Conservation (phyloP, 1,140 invertebrate genomes). For the Macrotrachela quadricornifera region DNA sequence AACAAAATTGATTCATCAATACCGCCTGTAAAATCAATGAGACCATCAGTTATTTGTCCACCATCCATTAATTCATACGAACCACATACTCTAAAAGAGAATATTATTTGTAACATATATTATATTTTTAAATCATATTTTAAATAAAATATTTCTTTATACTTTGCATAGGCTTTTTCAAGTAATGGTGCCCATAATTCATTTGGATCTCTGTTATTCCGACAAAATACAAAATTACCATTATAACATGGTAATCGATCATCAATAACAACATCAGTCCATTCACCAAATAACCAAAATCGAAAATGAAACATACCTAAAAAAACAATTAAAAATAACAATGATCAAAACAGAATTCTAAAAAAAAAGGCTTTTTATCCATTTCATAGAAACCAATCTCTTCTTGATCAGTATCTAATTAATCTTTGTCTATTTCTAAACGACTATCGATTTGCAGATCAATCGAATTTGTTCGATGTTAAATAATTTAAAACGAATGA, state of each 20-base stretch:
- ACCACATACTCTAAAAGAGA: slow-evolving; percentile 13
- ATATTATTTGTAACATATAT: too few species aligned
- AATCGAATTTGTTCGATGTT: too few species aligned
- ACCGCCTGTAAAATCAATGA: slow-evolving; percentile 23
- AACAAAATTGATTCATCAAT: slow-evolving; percentile 28
- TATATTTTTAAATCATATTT: too few species aligned
- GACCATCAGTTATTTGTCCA: slow-evolving; percentile 22
- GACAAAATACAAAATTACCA: background rate
- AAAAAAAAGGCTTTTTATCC: too few species aligned
- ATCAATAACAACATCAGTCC: slow-evolving; percentile 32
- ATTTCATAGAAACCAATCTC: too few species aligned
- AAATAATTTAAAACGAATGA: too few species aligned
- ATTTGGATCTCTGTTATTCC: slow-evolving; percentile 9
- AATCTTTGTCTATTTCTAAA: too few species aligned
- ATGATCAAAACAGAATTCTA: too few species aligned
- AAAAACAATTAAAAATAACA: background rate
- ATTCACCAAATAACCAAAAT: slow-evolving; percentile 33
- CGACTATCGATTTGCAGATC: too few species aligned
- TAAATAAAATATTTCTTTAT: slow-evolving; percentile 9
- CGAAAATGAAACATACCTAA: slow-evolving; percentile 26
- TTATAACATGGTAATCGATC: slow-evolving; percentile 27
- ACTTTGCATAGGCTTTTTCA: slow-evolving; percentile 37
- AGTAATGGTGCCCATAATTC: slow-evolving; percentile 35
- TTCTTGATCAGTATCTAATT: too few species aligned
- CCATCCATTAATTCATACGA: slow-evolving; percentile 21